These are phyloP conservation scores for Manduca sexta DNA, from an alignment of 1,140 invertebrate species.

Conservation along the genomic window DNA sequence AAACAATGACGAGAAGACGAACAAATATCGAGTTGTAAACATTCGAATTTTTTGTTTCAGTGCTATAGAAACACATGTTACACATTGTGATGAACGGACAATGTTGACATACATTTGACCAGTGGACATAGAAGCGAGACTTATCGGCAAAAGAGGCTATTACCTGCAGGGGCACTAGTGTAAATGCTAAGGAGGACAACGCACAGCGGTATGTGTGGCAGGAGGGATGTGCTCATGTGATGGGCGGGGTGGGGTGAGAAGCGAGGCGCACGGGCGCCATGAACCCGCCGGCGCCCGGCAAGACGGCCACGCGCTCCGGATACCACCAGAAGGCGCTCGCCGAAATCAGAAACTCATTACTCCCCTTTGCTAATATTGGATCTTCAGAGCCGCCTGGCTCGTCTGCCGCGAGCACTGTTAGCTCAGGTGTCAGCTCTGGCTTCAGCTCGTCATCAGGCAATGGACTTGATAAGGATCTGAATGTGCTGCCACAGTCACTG, in stretches of 20 bases:
- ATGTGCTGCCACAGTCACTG: constrained; percentile 73
- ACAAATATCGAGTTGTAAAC: too few species aligned
- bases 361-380: constrained; percentile 87
- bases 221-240: constrained; percentile 52
- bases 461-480: constrained; percentile 75
- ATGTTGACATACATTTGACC: background rate
- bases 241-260: constrained; percentile 67
- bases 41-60: constrained; percentile 10
- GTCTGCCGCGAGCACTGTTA: constrained; percentile 84
- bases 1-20: too few species aligned
- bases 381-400: constrained; percentile 75
- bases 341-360: constrained; percentile 88
- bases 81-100: constrained; percentile 2
- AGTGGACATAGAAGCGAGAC: background rate
- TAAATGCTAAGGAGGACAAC: constrained; percentile 46
- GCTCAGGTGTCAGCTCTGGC: constrained; percentile 77
- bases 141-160: background rate
- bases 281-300: constrained; percentile 78
- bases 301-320: constrained; percentile 83
- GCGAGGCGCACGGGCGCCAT: constrained; percentile 75
- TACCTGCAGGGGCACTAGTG: constrained; percentile 11
- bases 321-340: constrained; percentile 91
- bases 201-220: constrained; percentile 32
- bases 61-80: constrained; percentile 3
- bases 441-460: constrained; percentile 76